Evolutionary conservation across 2,888 invertebrate species (phyloP), one percentile per base, ranked within the genome.

Genomic region (Galeruca laticollis): DNA sequence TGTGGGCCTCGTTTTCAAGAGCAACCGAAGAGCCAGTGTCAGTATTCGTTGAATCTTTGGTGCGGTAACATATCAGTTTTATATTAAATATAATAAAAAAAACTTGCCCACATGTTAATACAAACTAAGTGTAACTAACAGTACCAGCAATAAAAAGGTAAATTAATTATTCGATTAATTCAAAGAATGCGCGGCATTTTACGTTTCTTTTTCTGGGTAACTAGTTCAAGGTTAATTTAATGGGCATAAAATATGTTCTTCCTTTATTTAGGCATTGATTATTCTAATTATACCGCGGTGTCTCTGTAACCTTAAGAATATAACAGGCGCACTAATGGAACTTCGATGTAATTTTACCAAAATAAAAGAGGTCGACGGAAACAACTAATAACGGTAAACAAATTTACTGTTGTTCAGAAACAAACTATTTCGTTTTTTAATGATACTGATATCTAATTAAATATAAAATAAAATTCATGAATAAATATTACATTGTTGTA

Each of bases 61-160:
- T 26, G 63, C 47, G 69, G 63, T 51, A 9, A 64, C 63, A 56
- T 64, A 54, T 43, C 20, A 35, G 51, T 52, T 57, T 20, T 33
- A 40, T 57, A 52, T 60, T 18, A 15, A 33, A 54, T 49, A 49
- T 64, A 63, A 52, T n/a, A 60, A 43, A 59, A 52, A 35, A 47
- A 18, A 52, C 51, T 64, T 5, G 69, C 52, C 69, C 69, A 57
- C 64, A 69, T 69, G 69, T 64, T 60, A 63, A 69, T 52, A 68
- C 47, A 21, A n/a, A 33, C 20, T n/a, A 13, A 6, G 37, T 26
- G 18, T 40, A 18, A 63, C 11, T 40, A 40, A 54, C 26, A 18
- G n/a, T 15, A 26, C 18, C 9, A 15, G 18, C n/a, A 47, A 31
- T n/a, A 21, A 51, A 51, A 51, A 31, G 54, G 54, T 54, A 54